phyloP scores from a whole-genome alignment of 2,113 vertebrate genomes.

The Alosa alosa region DNA sequence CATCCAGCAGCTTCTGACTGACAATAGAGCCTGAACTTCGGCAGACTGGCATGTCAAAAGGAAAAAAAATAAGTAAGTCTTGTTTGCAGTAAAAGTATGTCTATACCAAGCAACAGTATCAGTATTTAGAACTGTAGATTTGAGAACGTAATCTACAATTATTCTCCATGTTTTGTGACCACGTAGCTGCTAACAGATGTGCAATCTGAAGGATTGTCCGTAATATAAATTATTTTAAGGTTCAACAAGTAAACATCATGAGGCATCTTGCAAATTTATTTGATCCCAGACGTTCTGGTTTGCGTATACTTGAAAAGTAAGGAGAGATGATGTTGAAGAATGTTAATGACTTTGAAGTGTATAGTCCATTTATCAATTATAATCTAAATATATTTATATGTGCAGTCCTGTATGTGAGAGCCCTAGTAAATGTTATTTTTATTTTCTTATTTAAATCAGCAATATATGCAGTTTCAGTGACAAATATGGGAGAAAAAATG shows the following conservation, averaged over 20 bases:
- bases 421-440: conserved; percentile 70
- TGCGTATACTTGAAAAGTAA: conserved; percentile 74
- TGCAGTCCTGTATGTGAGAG: conserved; percentile 74
- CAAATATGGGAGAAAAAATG: conserved; percentile 51
- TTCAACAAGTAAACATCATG: conserved; percentile 66
- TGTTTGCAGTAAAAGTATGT: conserved; percentile 63
- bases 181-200: conserved; percentile 84
- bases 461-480: conserved; percentile 72
- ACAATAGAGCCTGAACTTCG: neutral
- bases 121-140: conserved; percentile 78
- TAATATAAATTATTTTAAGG: conserved; percentile 74
- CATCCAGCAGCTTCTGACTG: neutral
- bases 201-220: conserved; percentile 70
- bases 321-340: conserved; percentile 49
- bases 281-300: conserved; percentile 68
- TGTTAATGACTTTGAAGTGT: conserved; percentile 72
- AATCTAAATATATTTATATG: conserved; percentile 73
- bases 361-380: conserved; percentile 69
- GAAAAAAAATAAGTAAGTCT: conserved; percentile 70
- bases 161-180: conserved; percentile 80
- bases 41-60: conserved; percentile 56
- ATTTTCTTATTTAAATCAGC: conserved; percentile 67
- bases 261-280: conserved; percentile 67
- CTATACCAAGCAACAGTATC: conserved; percentile 69
- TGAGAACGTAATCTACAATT: conserved; percentile 71